phyloP scores from a whole-genome alignment of 2,797 vertebrate species.

The Acestrorhynchus altus region DNA sequence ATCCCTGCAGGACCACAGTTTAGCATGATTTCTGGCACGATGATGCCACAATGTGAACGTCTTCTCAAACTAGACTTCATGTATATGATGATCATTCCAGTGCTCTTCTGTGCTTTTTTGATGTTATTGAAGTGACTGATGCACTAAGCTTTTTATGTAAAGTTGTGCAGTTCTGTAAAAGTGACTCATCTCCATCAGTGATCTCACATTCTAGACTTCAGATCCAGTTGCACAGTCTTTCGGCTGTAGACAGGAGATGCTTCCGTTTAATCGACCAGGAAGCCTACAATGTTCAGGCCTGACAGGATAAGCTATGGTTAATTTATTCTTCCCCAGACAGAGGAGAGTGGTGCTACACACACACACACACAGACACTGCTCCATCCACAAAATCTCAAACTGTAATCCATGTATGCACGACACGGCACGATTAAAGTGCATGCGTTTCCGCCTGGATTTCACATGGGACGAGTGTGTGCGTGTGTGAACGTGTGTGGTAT shows the following conservation, averaged over 20 bases:
- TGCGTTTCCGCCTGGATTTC: conserved; percentile 46
- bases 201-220: background rate
- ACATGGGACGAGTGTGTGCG: background rate
- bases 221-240: background rate
- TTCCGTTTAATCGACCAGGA: conserved; percentile 33
- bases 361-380: background rate
- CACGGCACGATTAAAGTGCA: conserved; percentile 38
- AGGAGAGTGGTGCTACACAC: background rate
- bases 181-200: conserved; percentile 30
- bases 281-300: background rate
- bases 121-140: background rate
- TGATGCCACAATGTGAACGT: too few relatives aligned
- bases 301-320: conserved; percentile 17
- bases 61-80: too few relatives aligned
- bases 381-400: conserved; percentile 32
- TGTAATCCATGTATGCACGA: conserved; percentile 40
- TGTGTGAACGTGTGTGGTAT: conserved; percentile 3
- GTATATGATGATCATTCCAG: too few relatives aligned
- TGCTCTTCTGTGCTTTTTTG: too few relatives aligned
- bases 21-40: too few relatives aligned
- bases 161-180: conserved; percentile 32
- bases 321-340: conserved; percentile 17
- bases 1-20: too few relatives aligned
- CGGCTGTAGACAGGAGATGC: background rate
- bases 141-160: background rate